Base-by-base conservation (phyloP, 2,797 vertebrate genomes). In the Poeciliopsis paucimaculata region DNA sequence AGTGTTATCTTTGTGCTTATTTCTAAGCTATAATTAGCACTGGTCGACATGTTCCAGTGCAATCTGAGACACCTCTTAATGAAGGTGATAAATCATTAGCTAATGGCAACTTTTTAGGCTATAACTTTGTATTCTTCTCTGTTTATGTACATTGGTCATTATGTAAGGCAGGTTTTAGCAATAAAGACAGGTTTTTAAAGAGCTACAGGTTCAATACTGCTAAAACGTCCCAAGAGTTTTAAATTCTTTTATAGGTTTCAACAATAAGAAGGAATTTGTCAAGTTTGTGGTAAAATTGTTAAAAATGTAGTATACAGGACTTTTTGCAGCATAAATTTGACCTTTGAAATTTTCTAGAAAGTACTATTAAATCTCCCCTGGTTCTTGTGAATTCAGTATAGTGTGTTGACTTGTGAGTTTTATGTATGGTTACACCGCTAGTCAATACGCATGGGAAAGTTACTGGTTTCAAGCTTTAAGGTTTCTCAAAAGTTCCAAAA, bases 1-100 rank as follows among this genome's bases (percentile, higher is more conserved):
- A 68, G 64, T 41, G 64, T 68, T 39, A 36, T 36, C 34, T 66
- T 66, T 34, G 62, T 39, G 62, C 62, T 41, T 68, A 68, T 41
- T 68, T 68, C 20, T 5, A 68, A 68, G 64, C 20, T 31, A 62
- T 34, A 62, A 34, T 34, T 34, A 34, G 31, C 16, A 64, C n/a
- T 34, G 31, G 60, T 8, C 12, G 20, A 68, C 23, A 43, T 43
- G 66, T 41, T 43, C 34, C 64, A 68, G 39, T 13, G 64, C 20
- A 68, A 23, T 41, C 23, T 68, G 36, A 23, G 64, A 68, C 64
- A 68, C 1, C 39, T 26, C 64, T 68, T 41, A 23, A 66, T 66
- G 62, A 36, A 66, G 34, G 8, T 10, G 18, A 20, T 39, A 39
- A 36, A 20, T 66, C 34, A 10, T 66, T 66, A 66, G 34, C 2